These are phyloP conservation scores for Diadegma fenestrale DNA, from an alignment of 2,888 invertebrate genomes.

Conservation along the genomic window DNA sequence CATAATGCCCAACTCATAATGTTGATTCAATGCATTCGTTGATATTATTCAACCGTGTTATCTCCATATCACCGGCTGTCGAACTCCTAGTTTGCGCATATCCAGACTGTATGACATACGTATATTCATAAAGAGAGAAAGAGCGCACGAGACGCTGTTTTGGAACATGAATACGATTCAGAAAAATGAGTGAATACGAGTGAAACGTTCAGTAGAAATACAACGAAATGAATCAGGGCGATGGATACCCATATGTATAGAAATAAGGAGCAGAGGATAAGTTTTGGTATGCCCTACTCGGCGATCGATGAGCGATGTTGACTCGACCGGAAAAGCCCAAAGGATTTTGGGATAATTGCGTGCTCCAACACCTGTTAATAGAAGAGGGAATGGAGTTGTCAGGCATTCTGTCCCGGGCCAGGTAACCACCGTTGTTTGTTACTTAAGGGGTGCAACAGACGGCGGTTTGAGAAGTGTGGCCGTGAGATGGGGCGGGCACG, in stretches of 20 bases:
- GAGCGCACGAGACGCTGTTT: too few relatives aligned
- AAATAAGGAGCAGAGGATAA: conserved; percentile 25
- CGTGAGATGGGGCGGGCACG: conserved; percentile 45
- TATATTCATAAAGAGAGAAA: neutral
- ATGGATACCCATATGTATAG: neutral
- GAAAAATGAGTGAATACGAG: neutral
- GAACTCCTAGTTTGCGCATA: neutral
- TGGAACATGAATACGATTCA: conserved; percentile 16
- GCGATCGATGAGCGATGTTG: conserved; percentile 42
- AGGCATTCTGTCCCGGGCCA: conserved; percentile 78
- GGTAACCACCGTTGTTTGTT: conserved; percentile 78
- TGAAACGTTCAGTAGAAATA: neutral
- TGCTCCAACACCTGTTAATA: conserved; percentile 81
- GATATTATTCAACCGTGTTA: conserved; percentile 38
- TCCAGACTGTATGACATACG: neutral
- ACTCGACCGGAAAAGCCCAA: conserved; percentile 23
- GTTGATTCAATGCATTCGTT: conserved; percentile 60
- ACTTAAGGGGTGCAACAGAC: conserved; percentile 76
- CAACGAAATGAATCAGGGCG: neutral
- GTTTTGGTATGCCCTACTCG: neutral
- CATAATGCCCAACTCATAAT: conserved; percentile 52
- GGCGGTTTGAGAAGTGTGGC: conserved; percentile 75
- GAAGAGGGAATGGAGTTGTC: conserved; percentile 78
- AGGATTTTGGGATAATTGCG: conserved; percentile 80
- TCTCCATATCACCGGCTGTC: conserved; percentile 15